phyloP scores from a whole-genome alignment of 2,797 vertebrate species.

The Ptychadena robeensis region DNA sequence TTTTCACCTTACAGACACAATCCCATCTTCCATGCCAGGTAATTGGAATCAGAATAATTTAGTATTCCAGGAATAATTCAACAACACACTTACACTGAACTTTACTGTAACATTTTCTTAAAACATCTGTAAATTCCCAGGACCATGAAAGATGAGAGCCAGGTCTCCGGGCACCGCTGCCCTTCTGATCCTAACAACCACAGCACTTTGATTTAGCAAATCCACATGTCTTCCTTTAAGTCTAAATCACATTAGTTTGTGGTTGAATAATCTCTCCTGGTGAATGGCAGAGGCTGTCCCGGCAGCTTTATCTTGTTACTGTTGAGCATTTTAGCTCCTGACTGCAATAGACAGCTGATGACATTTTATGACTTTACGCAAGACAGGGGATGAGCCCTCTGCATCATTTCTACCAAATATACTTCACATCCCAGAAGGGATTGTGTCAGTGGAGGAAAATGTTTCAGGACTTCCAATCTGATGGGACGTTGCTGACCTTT shows the following conservation, averaged over 20 bases:
- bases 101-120: background rate
- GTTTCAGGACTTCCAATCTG: too few species aligned
- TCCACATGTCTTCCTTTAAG: conserved; percentile 28
- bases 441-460: too few species aligned
- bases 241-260: conserved; percentile 42
- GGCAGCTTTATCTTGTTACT: background rate
- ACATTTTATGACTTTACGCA: background rate
- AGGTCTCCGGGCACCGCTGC: background rate
- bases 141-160: background rate
- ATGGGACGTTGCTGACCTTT: too few species aligned
- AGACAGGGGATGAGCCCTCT: background rate
- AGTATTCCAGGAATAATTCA: background rate
- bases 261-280: conserved; percentile 23
- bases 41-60: background rate
- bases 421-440: too few species aligned
- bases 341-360: background rate
- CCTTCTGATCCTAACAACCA: background rate
- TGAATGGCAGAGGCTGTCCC: background rate
- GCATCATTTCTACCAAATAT: background rate
- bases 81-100: background rate
- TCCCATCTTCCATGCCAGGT: background rate
- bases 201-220: conserved; percentile 4
- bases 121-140: background rate
- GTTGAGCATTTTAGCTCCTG: conserved; percentile 6
- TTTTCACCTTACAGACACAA: too few species aligned